Base-by-base conservation (phyloP, 2,113 vertebrate genomes). In the Pterocles burchelli region DNA sequence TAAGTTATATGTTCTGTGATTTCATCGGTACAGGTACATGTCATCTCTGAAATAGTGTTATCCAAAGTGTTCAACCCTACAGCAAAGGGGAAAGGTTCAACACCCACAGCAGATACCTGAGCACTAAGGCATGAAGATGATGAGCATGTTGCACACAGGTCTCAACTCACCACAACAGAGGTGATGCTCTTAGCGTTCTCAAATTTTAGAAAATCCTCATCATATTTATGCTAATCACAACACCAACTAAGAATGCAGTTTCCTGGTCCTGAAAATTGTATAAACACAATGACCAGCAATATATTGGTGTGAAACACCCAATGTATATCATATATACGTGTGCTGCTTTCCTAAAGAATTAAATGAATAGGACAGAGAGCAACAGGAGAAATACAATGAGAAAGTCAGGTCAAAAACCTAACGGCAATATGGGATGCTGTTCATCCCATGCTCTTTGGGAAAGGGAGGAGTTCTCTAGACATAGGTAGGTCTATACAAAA, bases 31-130 rank as follows among this genome's bases (percentile, higher is more conserved):
- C 67, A 94, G 88, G 75, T 93, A 29, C 61, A n/a, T 95, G 89
- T 86, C 93, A 88, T 88, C 85, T 94, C 90, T 93, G 90, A 90
- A 91, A 93, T 73, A 67, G 72, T 61, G 45, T 78, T 92, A 96
- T 80, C 85, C 83, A 43, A 94, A 83, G 83, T 74, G 88, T 94
- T 92, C 67, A 88, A 52, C 88, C 85, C 80, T 6, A 61, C 43
- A 55, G 59, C 31, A 63, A 58, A 86, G 62, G 16, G 1, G 57
- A 73, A 86, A 71, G 55, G 82, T 85, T 90, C 68, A 65, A 72
- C 77, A 85, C 26, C 61, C 46, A 9, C 3, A 0, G 48, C 73
- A 81, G 61, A 72, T 92, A 72, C 57, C 57, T 29, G 76, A 57
- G 59, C 24, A 31, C 36, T 45, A 66, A 67, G 49, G 67, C 65